Percentiles rank a stretch among this genome's conserved stretches.
Evolutionary conservation across 2,888 invertebrate species (phyloP).

Genomic region (Epistrophe grossulariae): DNA sequence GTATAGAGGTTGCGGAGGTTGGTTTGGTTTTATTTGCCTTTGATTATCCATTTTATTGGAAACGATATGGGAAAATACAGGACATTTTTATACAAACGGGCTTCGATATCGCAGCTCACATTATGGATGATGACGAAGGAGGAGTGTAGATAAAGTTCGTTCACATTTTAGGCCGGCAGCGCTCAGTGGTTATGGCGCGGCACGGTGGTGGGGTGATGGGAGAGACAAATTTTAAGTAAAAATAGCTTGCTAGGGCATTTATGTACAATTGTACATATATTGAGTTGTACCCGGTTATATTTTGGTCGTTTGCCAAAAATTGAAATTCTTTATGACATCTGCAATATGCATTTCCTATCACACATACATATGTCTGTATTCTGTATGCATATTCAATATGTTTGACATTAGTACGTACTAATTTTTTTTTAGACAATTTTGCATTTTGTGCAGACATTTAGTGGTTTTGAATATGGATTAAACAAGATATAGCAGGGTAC

Average conservation of each 20-base stretch:
- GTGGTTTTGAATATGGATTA: constrained; percentile 29
- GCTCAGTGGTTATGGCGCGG: no score
- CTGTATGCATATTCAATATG: not conserved
- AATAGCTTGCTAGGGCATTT: constrained; percentile 15
- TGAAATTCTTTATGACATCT: constrained; percentile 73
- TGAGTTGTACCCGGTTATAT: not conserved
- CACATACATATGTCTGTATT: not conserved
- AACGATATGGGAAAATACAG: constrained; percentile 58
- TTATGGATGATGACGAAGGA: not conserved
- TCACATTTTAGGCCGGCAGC: constrained; percentile 29
- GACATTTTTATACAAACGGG: constrained; percentile 25
- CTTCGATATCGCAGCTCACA: not conserved
- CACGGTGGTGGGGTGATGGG: not conserved
- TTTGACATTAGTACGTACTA: constrained; percentile 20
- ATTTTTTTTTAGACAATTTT: not conserved
- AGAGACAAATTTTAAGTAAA: not conserved
- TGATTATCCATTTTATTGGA: constrained; percentile 72
- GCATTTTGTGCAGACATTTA: constrained; percentile 29
- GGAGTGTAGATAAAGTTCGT: constrained; percentile 23
- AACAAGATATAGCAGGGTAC: not conserved
- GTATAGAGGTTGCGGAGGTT: constrained; percentile 27
- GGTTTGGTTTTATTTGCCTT: constrained; percentile 68
- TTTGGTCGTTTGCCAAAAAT: constrained; percentile 68
- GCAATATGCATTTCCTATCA: constrained; percentile 55
- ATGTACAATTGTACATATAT: not conserved